Evolutionary conservation across 2,888 invertebrate species (phyloP).

Genomic region (Netelia melanura): DNA sequence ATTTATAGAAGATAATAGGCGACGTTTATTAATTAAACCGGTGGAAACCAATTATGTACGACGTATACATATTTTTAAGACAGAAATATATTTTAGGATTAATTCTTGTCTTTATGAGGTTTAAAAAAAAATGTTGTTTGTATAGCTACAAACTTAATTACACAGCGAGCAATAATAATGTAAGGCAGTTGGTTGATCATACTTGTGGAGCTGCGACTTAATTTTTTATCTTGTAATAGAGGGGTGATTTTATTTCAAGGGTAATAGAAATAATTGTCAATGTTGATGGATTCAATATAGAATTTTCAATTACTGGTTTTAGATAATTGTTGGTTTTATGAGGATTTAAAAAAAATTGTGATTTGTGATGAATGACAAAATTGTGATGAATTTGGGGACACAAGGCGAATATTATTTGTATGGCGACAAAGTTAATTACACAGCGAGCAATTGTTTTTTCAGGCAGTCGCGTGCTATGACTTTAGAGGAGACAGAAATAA

Average conservation of each 20-base stretch:
- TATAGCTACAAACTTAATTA: not conserved
- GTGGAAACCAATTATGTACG: no score
- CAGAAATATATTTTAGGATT: no score
- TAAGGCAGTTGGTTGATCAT: conserved; percentile 2
- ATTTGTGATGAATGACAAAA: no score
- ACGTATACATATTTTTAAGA: no score
- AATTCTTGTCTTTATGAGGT: no score
- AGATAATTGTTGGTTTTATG: no score
- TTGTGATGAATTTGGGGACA: no score
- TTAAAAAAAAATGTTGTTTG: not conserved
- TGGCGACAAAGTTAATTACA: not conserved
- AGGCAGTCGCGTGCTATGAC: no score
- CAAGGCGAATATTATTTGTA: not conserved
- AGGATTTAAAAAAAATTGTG: not conserved
- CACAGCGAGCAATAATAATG: not conserved
- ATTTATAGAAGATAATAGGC: conserved; percentile 5
- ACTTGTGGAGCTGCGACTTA: not conserved
- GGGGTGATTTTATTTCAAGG: conserved; percentile 3
- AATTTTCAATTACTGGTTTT: not conserved
- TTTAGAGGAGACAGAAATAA: no score
- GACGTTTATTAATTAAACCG: not conserved
- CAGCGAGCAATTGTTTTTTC: not conserved
- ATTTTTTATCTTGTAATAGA: conserved; percentile 4
- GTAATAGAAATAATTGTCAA: conserved; percentile 1
- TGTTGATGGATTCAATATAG: not conserved